A percentile compares a stretch with the other conserved stretches of the same genome.
Evolutionary conservation across 30 jellyfish, hydroid and myxozoan genomes (phyloP).

Genomic region (Aurelia sp.): DNA sequence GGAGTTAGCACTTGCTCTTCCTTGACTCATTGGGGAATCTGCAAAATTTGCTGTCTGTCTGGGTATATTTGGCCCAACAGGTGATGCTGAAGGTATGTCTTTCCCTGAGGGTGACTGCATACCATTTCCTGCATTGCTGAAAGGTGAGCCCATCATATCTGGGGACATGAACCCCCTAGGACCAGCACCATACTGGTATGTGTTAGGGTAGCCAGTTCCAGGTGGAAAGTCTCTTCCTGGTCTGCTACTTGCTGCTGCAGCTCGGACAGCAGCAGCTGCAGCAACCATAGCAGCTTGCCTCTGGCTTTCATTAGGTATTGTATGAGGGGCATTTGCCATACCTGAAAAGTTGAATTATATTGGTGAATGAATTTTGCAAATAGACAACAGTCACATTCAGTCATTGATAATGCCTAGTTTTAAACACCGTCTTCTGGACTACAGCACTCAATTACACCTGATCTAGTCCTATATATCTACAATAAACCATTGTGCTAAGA

Average conservation of each 20-base stretch:
- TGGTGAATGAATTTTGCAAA: too few species aligned
- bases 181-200: conserved; percentile 80
- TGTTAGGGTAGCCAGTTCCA: conserved; percentile 68
- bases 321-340: not conserved
- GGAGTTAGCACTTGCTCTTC: conserved; percentile 84
- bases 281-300: conserved; percentile 98
- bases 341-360: too few species aligned
- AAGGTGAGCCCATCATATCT: conserved; percentile 80
- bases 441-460: too few species aligned
- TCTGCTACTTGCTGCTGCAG: conserved; percentile 93
- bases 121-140: conserved; percentile 70
- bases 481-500: too few species aligned
- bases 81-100: conserved; percentile 75
- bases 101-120: conserved; percentile 73
- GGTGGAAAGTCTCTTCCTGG: conserved; percentile 77
- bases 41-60: conserved; percentile 52
- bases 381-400: too few species aligned
- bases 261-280: conserved; percentile 95
- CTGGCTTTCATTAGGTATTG: conserved; percentile 42
- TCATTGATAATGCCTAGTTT: too few species aligned
- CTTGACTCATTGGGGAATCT: conserved; percentile 83
- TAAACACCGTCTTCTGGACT: too few species aligned
- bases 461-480: too few species aligned
- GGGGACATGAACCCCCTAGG: conserved; percentile 61
- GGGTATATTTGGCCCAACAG: conserved; percentile 47